Conservation (phyloP, 1,140 invertebrate species). For the Papilio polyxenes region DNA sequence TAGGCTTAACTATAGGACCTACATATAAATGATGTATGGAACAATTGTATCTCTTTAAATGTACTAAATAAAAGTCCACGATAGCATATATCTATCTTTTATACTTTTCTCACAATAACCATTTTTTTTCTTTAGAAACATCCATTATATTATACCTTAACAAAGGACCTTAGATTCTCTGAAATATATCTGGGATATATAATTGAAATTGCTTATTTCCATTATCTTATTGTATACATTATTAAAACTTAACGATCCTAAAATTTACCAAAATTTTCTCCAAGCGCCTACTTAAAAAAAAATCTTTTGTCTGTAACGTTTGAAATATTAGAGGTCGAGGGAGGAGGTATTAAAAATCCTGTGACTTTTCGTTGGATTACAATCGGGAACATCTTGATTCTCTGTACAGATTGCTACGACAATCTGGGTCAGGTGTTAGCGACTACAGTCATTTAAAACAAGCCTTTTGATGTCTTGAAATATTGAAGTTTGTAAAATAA, state of each 20-base stretch:
- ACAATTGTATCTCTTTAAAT: too few species aligned
- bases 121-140: too few species aligned
- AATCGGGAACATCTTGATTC: slow-evolving; percentile 1
- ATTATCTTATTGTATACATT: neutral
- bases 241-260: too few species aligned
- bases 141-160: too few species aligned
- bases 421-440: slow-evolving; percentile 6
- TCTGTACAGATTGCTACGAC: neutral
- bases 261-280: neutral
- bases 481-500: neutral
- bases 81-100: too few species aligned
- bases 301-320: neutral
- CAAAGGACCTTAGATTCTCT: too few species aligned
- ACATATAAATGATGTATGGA: too few species aligned
- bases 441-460: neutral
- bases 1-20: too few species aligned
- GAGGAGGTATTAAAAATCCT: neutral
- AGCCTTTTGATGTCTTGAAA: neutral
- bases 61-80: too few species aligned
- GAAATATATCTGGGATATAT: too few species aligned
- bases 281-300: neutral
- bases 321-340: neutral
- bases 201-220: too few species aligned
- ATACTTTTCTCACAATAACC: too few species aligned
- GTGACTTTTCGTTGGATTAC: neutral